These are phyloP conservation scores for Trimorus sp. DNA, from an alignment of 2,888 invertebrate species.

Conservation along the genomic window DNA sequence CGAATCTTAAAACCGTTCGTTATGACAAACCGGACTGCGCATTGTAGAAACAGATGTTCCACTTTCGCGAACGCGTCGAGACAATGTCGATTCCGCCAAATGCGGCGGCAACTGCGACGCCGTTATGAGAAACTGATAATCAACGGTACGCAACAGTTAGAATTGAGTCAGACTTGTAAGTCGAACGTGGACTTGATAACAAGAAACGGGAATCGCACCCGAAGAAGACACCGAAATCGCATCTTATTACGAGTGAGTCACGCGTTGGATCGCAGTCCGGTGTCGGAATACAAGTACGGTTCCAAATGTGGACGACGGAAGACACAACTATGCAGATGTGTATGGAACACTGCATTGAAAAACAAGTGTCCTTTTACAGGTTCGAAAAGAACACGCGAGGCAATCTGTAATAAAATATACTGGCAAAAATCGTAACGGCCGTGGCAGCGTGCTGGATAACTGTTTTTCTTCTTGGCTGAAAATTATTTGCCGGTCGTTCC, in stretches of 20 bases:
- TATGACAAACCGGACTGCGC: too few species aligned
- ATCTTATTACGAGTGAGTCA: constrained; percentile 52
- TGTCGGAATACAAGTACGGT: constrained; percentile 32
- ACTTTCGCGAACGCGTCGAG: too few species aligned
- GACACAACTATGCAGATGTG: constrained; percentile 19
- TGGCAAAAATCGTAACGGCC: too few species aligned
- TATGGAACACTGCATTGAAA: too few species aligned
- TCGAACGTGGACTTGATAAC: constrained; percentile 34
- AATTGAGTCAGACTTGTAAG: constrained; percentile 52
- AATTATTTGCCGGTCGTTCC: too few species aligned
- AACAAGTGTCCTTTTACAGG: too few species aligned
- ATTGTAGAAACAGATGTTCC: too few species aligned
- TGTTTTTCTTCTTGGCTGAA: too few species aligned
- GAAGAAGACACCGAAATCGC: constrained; percentile 35
- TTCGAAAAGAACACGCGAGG: too few species aligned
- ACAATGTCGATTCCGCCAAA: constrained; percentile 7
- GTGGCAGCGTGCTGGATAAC: too few species aligned
- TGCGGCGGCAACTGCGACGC: constrained; percentile 16
- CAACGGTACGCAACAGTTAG: constrained; percentile 44
- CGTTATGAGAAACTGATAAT: constrained; percentile 39
- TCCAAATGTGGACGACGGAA: constrained; percentile 22
- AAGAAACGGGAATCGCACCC: constrained; percentile 52
- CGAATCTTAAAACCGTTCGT: too few species aligned
- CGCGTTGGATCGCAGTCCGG: constrained; percentile 9
- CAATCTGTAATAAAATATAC: too few species aligned